Evolutionary conservation across 92 coral and sea anemone species (phyloP).

Genomic region (Phenganax stokvisi): DNA sequence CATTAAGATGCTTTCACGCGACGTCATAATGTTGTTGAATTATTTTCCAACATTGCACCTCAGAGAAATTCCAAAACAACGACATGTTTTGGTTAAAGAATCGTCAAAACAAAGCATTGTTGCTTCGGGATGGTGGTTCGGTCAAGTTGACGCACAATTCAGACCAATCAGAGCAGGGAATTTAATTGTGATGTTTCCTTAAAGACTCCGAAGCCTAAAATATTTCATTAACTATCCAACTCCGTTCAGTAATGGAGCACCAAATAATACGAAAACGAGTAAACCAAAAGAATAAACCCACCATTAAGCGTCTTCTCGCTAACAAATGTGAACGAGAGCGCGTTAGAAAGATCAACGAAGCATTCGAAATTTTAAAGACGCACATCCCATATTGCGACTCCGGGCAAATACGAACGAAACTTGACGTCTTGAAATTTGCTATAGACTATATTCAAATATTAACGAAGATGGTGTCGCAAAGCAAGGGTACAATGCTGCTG

Average conservation of each 20-base stretch:
- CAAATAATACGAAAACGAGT: neutral
- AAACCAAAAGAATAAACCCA: slow-evolving; percentile 28
- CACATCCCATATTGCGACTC: slow-evolving; percentile 49
- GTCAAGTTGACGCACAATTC: neutral
- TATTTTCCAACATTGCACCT: slow-evolving; percentile 9
- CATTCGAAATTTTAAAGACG: slow-evolving; percentile 50
- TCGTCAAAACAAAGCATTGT: slow-evolving; percentile 20
- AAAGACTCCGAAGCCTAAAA: neutral
- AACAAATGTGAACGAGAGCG: slow-evolving; percentile 57
- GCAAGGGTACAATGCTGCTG: slow-evolving; percentile 24
- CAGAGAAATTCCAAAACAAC: slow-evolving; percentile 19
- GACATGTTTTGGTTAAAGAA: slow-evolving; percentile 15
- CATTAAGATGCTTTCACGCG: neutral
- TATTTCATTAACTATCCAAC: neutral
- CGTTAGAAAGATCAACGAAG: slow-evolving; percentile 60
- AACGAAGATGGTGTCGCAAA: slow-evolving; percentile 40
- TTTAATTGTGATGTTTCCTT: neutral
- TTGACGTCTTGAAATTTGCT: slow-evolving; percentile 52
- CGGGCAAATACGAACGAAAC: slow-evolving; percentile 48
- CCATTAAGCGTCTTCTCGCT: slow-evolving; percentile 47
- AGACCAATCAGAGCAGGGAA: slow-evolving; percentile 16
- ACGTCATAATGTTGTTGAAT: neutral
- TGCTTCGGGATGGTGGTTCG: neutral
- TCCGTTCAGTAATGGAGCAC: slow-evolving; percentile 5
- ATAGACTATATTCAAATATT: slow-evolving; percentile 51